Base-by-base conservation (phyloP, 2,797 vertebrate species). In the Novumbra hubbsi region DNA sequence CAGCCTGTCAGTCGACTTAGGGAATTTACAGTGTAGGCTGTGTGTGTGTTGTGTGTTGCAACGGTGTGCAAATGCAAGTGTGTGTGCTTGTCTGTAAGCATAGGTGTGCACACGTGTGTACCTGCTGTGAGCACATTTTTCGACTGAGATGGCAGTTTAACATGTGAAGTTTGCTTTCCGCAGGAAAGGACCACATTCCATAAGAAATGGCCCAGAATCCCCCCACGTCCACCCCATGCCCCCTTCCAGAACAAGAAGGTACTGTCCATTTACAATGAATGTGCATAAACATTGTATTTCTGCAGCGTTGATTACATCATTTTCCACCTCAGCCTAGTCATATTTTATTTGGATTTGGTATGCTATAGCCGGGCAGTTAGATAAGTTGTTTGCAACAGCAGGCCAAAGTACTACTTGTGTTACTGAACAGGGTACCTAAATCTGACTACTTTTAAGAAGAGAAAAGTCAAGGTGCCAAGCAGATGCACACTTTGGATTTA, bases 121-220 rank as follows among this genome's bases (percentile, higher is more conserved):
- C 41, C 41, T 45, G 41, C 41, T 45, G 75, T 77, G 79, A 76
- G 82, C 80, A 27, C 82, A 88, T 89, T 90, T 80, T 90, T 78
- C 72, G 85, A 88, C 73, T 17, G 74, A 77, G 74, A 88, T 90
- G 91, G 63, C 83, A 91, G 70, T 84, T 90, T 81, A 57, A 1
- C 9, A 82, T 63, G 78, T 70, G 73, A 72, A 65, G 84, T 91
- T 90, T 91, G 79, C 85, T 89, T 88, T 89, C 79, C 82, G 52
- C 88, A 65, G 60, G 75, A 75, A 75, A 85, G 73, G 78, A 79
- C 79, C 82, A 88, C 88, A 91, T 90, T 92, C 89, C 88, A 78
- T 77, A n/a, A 4, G 45, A 84, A 76, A 11, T 24, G 45, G 38
- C 57, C 28, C n/a, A 27, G 50, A 41, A 24, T 27, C 66, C 65